phyloP scores from a whole-genome alignment of 2,113 vertebrate species.

The Ctenodactylus gundi region DNA sequence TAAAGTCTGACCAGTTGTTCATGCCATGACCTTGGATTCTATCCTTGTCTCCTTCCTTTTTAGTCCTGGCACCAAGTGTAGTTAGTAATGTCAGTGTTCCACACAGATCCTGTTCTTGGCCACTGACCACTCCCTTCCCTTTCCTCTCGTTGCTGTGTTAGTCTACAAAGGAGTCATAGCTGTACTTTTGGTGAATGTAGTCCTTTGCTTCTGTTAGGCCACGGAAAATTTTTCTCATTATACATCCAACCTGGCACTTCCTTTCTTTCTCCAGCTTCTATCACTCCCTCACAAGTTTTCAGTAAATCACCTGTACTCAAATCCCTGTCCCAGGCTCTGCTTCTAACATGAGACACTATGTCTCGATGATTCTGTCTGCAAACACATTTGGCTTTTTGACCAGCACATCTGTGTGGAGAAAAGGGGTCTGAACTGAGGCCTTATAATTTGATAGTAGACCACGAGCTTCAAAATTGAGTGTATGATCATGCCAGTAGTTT shows the following conservation, averaged over 20 bases:
- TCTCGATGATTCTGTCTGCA: neutral
- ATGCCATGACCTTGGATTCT: neutral
- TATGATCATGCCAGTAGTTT: neutral
- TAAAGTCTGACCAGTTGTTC: neutral
- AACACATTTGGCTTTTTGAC: neutral
- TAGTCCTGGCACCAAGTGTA: neutral
- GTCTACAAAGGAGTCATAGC: neutral
- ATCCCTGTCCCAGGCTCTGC: neutral
- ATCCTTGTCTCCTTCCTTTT: neutral
- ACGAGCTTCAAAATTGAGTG: slow-evolving; percentile 4
- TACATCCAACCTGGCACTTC: neutral
- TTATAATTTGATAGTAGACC: too few species aligned
- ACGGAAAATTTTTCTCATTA: neutral
- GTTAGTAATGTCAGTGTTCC: neutral
- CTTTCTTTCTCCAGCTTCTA: neutral
- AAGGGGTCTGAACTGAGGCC: neutral
- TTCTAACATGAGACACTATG: neutral
- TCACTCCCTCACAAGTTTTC: neutral
- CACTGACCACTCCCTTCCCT: neutral
- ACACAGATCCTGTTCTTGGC: neutral
- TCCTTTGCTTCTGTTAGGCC: neutral
- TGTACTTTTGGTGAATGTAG: neutral
- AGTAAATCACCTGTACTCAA: neutral
- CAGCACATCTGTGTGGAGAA: neutral
- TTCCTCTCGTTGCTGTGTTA: neutral